These are phyloP conservation scores for Oligia strigilis DNA, from an alignment of 2,888 invertebrate genomes.

Conservation along the genomic window DNA sequence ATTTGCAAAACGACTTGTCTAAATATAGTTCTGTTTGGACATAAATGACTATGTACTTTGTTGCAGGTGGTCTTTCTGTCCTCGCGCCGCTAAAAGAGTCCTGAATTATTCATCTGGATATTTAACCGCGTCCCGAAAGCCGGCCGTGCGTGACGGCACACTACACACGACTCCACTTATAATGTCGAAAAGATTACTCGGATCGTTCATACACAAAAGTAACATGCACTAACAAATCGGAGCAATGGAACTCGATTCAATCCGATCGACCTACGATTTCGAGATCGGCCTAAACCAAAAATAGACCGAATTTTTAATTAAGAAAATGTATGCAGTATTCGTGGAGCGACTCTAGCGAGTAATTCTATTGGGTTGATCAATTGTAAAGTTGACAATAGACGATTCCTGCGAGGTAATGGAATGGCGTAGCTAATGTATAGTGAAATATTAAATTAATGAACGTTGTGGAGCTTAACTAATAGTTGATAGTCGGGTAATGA, in stretches of 20 bases:
- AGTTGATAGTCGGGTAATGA: constrained; percentile 53
- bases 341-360: constrained; percentile 40
- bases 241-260: constrained; percentile 53
- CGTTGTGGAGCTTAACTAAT: constrained; percentile 53
- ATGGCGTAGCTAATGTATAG: constrained; percentile 59
- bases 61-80: constrained; percentile 85
- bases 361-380: constrained; percentile 63
- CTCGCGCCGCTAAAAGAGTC: constrained; percentile 83
- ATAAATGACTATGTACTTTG: constrained; percentile 86
- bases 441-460: constrained; percentile 63
- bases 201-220: constrained; percentile 59
- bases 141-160: constrained; percentile 73
- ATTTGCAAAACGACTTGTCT: constrained; percentile 74
- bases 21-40: constrained; percentile 77
- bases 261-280: constrained; percentile 34
- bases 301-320: constrained; percentile 57
- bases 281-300: constrained; percentile 28
- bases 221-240: constrained; percentile 55
- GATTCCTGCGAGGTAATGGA: constrained; percentile 58
- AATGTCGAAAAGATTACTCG: constrained; percentile 74
- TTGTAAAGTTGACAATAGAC: constrained; percentile 68
- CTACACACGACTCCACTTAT: constrained; percentile 73
- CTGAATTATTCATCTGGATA: constrained; percentile 89
- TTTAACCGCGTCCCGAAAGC: constrained; percentile 82
- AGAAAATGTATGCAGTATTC: constrained; percentile 59